Evolutionary conservation across 2,888 invertebrate species (phyloP).

Genomic region (Charanyca ferruginea): DNA sequence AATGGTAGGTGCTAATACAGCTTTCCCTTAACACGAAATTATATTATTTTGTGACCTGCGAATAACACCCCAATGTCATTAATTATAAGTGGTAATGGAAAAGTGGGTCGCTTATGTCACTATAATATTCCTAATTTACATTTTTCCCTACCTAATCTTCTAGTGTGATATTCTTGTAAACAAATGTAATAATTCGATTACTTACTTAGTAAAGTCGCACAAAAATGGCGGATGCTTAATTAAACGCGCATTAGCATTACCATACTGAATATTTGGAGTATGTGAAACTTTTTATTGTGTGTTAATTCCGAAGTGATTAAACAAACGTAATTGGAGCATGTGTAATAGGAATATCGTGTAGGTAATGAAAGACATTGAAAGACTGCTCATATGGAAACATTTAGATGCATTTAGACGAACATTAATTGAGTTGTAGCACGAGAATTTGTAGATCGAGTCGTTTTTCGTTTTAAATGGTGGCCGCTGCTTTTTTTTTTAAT

Average conservation of each 20-base stretch:
- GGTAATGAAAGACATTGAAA: constrained; percentile 12
- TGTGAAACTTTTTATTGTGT: constrained; percentile 25
- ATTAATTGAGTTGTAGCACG: constrained; percentile 11
- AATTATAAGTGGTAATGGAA: constrained; percentile 69
- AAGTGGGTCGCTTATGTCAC: constrained; percentile 43
- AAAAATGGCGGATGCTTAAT: constrained; percentile 28
- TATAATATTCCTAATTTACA: constrained; percentile 5
- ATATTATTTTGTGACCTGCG: constrained; percentile 68
- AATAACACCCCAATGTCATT: constrained; percentile 68
- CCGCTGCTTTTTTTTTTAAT: no score
- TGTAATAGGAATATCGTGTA: constrained; percentile 20
- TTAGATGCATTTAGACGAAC: constrained; percentile 5
- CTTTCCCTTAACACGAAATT: constrained; percentile 63
- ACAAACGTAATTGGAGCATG: constrained; percentile 31
- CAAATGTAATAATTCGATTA: constrained; percentile 20
- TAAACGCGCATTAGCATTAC: constrained; percentile 29
- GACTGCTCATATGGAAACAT: constrained; percentile 11
- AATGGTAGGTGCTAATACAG: constrained; percentile 36
- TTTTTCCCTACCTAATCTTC: neutral
- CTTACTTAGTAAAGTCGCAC: constrained; percentile 23
- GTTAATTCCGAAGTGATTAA: constrained; percentile 17
- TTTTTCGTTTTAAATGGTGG: no score
- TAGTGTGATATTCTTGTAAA: constrained; percentile 4
- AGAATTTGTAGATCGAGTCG: neutral
- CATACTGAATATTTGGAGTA: constrained; percentile 15